Base-by-base conservation (phyloP, 2,797 vertebrate species). In the Lagocephalus sceleratus region DNA sequence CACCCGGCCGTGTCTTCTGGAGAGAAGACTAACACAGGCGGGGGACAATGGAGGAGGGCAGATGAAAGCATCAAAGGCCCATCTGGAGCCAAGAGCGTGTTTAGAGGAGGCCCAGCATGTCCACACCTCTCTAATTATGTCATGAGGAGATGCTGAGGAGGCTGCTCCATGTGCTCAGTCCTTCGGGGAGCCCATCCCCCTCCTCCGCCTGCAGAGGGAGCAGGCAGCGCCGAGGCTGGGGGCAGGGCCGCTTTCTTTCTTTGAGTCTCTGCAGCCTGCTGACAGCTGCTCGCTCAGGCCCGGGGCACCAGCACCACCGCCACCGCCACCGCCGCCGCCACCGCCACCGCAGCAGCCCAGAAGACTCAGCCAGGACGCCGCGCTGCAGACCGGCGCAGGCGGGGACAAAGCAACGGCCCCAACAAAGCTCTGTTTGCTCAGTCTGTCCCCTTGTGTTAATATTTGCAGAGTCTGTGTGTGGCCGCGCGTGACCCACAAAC, bases 251-350 rank as follows among this genome's bases (percentile, higher is more conserved):
- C 47, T 57, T 63, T 59, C 57, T 78, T 54, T 74, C 76, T 73
- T 53, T 75, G 54, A 51, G 54, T 75, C 78, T 82, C 74, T 47
- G 40, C 68, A 85, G 78, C 75, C 29, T 22, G 60, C 60, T 73
- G 81, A 88, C 87, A 88, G 87, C 87, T 88, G 88, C 81, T 84
- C 53, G 2, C 50, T 53, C 75, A 76, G 73, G 77, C 87, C 76
- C 46, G 76, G 76, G 83, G 82, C 79, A 75, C 32, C 9, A 14
- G n/a, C n/a, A n/a, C n/a, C n/a, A n/a, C 66, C 39, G 75, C 76
- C 48, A 39, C 6, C n/a, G 44, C 65, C 62, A 25, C 62, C 23
- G 64, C 72, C n/a, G 76, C 66, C 39, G 75, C 76, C 48, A 39
- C 6, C n/a, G 44, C 66, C 62, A 23, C 63, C 25, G 64, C 73